Conservation (phyloP, 2,888 invertebrate species). For the Apotomis betuletana region DNA sequence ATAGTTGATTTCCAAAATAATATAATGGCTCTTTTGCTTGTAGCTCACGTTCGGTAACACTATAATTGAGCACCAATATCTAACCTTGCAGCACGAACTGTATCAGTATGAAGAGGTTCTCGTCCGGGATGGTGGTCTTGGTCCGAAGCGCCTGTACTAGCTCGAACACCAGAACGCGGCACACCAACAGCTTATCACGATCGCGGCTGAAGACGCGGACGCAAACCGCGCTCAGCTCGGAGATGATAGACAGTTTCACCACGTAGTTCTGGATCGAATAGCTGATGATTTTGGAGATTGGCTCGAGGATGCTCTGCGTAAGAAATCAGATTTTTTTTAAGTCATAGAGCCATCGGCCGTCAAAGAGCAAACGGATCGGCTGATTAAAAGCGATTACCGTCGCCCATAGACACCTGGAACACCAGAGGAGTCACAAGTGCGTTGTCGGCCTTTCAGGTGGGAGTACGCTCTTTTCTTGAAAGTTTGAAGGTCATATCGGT, state of each 20-base stretch:
- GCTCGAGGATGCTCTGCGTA: slow-evolving; percentile 92
- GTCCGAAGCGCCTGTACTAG: slow-evolving; percentile 97
- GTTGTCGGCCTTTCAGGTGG: no score
- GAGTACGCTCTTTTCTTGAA: no score
- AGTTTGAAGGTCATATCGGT: no score
- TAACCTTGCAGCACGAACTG: slow-evolving; percentile 92
- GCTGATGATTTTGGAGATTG: slow-evolving; percentile 97
- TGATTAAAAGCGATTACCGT: no score
- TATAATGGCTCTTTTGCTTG: not conserved
- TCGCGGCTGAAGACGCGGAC: slow-evolving; percentile 95
- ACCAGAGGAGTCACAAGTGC: no score
- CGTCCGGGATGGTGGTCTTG: slow-evolving; percentile 96
- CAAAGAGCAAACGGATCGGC: no score
- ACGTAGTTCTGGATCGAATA: slow-evolving; percentile 95
- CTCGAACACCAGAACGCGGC: slow-evolving; percentile 96
- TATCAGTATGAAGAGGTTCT: slow-evolving; percentile 95
- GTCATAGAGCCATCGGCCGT: no score
- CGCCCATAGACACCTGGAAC: no score
- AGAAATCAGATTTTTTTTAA: not conserved
- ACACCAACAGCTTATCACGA: slow-evolving; percentile 95
- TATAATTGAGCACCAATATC: not conserved
- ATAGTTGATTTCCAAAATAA: no score
- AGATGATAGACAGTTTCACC: slow-evolving; percentile 89
- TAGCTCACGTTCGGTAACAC: not conserved
- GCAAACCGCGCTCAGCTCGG: slow-evolving; percentile 95